Percentiles rank a stretch among this genome's conserved stretches.
Evolutionary conservation across 2,888 invertebrate genomes (phyloP).

Genomic region (Apoda limacodes): DNA sequence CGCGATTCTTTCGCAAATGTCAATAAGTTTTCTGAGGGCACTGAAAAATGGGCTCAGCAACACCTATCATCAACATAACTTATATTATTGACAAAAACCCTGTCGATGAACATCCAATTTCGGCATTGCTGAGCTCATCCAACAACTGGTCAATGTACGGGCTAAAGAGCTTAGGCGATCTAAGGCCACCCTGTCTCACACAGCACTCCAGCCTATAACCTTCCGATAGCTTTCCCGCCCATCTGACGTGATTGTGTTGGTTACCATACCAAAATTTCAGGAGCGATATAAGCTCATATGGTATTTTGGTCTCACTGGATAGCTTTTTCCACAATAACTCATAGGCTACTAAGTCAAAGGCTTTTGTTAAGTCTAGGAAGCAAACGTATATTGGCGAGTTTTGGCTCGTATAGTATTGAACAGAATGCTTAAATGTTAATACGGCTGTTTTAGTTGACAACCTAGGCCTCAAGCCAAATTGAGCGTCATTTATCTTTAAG

Average conservation of each 20-base stretch:
- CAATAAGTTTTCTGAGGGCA: background rate
- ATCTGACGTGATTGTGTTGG: background rate
- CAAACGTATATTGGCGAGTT: background rate
- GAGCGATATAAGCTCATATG: background rate
- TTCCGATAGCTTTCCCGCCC: background rate
- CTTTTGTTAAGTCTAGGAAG: background rate
- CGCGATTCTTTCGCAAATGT: too few relatives aligned
- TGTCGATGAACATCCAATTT: slow-evolving; percentile 1
- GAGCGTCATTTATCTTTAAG: too few relatives aligned
- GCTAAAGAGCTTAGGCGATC: slow-evolving; percentile 11
- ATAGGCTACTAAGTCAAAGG: background rate
- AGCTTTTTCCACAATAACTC: background rate
- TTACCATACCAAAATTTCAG: background rate
- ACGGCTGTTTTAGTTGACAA: background rate
- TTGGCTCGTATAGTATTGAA: background rate
- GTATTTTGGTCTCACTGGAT: background rate
- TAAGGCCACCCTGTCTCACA: slow-evolving; percentile 4
- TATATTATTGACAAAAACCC: slow-evolving; percentile 4
- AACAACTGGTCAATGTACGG: slow-evolving; percentile 10
- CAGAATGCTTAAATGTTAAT: background rate
- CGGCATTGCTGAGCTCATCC: slow-evolving; percentile 8
- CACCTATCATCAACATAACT: background rate
- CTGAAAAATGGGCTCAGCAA: background rate
- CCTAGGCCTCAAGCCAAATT: too few relatives aligned
- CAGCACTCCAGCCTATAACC: background rate